Base-by-base conservation (phyloP, 2,888 invertebrate species). In the Tipula unca region DNA sequence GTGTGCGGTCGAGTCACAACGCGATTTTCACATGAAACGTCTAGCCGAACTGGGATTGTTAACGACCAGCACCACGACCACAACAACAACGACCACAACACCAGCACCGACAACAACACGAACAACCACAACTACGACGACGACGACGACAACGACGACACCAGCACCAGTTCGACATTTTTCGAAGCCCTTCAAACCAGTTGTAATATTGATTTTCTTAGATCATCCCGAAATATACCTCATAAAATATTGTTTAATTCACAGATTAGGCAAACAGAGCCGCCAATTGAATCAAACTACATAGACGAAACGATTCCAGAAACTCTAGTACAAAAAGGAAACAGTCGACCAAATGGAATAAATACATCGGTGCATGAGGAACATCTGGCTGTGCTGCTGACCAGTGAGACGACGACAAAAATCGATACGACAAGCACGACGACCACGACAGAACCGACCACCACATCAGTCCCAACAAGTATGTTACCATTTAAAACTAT, bases 1-100 rank as follows among this genome's bases (percentile, higher is more conserved):
- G 85, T 97, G 97, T 90, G 97, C 97, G 88, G 97, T 96, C 89
- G 96, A 97, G 91, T 95, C 96, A 14, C 97, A 97, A 91, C 96
- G 96, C 90, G 96, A 97, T 91, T 97, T 95, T 90, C 97, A 97
- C 89, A 92, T 93, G 89, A 92, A 92, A 88, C 92, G 91, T 87
- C 90, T 91, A 86, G 91, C 92, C 35, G 92, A 92, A 89, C 89
- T 92, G 87, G 91, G 92, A 83, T 90, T 91, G 87, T 89, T 92
- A 69, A 91, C 91, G 32, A 92, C 92, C 17, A 91, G 91, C 8
- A 90, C 92, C 82, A 90, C 91, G 6, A 90, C 90, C 4, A 90
- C 90, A 0, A 90, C 90, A 88, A 93, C 91, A 89, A 93, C 91
- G 89, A 92, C 88, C 89, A 93, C 90, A 90, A 91, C 69, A 90